Evolutionary conservation across 2,888 invertebrate genomes (phyloP).

Genomic region (Agrilus cyanescens): DNA sequence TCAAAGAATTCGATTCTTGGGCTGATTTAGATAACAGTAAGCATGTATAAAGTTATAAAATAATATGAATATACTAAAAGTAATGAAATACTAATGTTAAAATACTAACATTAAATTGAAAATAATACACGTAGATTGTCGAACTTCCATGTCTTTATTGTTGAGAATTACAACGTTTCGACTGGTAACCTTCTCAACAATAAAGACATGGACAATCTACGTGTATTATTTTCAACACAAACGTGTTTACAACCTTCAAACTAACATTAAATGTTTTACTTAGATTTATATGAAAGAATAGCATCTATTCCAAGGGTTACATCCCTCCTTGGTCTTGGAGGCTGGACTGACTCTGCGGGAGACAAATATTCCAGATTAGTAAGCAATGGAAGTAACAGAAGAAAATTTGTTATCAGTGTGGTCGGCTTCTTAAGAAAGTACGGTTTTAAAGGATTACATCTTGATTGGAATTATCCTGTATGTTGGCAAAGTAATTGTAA

Average conservation of each 20-base stretch:
- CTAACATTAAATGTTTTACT: no score
- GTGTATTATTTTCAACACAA: background rate
- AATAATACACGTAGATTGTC: no score
- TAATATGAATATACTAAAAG: no score
- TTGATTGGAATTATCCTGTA: conserved; percentile 92
- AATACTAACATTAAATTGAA: background rate
- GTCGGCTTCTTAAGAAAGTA: conserved; percentile 60
- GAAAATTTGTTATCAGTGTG: conserved; percentile 57
- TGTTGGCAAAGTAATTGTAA: conserved; percentile 88
- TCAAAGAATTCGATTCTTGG: conserved; percentile 79
- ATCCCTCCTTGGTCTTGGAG: conserved; percentile 77
- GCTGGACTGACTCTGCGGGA: conserved; percentile 87
- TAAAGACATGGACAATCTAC: no score
- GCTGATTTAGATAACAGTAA: conserved; percentile 74
- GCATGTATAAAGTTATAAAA: background rate
- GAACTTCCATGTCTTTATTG: no score
- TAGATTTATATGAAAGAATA: conserved; percentile 69
- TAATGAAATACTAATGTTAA: background rate
- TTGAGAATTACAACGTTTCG: no score
- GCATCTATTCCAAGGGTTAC: conserved; percentile 53
- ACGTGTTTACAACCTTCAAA: background rate
- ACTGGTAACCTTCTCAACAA: no score
- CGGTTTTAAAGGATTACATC: conserved; percentile 74
- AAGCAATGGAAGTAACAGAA: conserved; percentile 49
- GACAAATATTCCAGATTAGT: conserved; percentile 78